Evolutionary conservation across 64 coral and sea anemone genomes (phyloP), one percentile per base, ranked within the genome.

Genomic region (Exaiptasia diaphana): DNA sequence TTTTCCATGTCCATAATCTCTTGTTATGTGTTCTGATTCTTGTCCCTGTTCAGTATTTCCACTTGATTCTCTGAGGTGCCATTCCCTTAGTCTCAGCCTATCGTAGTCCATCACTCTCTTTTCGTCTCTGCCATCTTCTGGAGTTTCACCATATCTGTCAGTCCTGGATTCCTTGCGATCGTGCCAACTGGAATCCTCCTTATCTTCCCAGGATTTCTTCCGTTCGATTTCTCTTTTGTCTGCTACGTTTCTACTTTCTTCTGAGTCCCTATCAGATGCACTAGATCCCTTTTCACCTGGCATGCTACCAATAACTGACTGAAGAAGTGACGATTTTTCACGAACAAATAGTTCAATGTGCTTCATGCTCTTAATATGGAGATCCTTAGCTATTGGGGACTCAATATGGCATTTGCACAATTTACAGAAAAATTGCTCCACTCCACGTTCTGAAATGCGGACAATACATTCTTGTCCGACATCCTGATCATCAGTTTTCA

Each of bases 301-400:
- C 0, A 14, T 62, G 39, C 44, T 33, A n/a, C 50, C 75, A 30
- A 95, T 88, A 36, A 90, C 86, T 20, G 74, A 50, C 20, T 88
- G 53, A 4, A 95, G 42, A 11, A 95, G 37, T 12, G 81, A 78
- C 9, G 91, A 88, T 29, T 95, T 95, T 22, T 82, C 41, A 38
- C 91, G 87, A 4, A 95, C 79, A 50, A 90, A 95, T 50, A 89
- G 58, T 30, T 95, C 91, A 22, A 95, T 85, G 37, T 95, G 91
- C 28, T 89, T 95, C 79, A 90, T 90, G 50, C 86, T 83, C 54
- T 95, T 89, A 3, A 89, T 36, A 60, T 95, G 91, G 20, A 95
- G 87, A 30, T 95, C 86, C 25, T 95, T 95, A 2, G 91, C 86
- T 30, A 83, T 95, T 22, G 81, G 61, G 24, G 91, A 87, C 27